phyloP scores from a whole-genome alignment of 2,113 vertebrate genomes.

The Heloderma charlesbogerti region DNA sequence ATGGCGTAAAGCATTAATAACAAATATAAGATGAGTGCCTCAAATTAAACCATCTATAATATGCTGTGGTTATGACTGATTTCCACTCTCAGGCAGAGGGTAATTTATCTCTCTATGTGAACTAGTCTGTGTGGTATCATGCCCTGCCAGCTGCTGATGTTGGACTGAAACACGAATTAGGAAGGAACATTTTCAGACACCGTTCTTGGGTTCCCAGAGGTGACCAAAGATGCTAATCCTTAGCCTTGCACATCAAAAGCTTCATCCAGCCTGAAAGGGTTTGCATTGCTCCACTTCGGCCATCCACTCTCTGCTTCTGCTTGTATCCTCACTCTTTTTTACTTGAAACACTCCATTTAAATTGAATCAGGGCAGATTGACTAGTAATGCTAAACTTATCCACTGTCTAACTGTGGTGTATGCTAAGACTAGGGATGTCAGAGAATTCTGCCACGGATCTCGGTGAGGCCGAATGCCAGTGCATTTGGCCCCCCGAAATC shows the following conservation, averaged over 20 bases:
- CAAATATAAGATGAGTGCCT: background rate
- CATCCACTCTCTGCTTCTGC: background rate
- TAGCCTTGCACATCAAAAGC: background rate
- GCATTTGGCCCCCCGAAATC: too few species aligned
- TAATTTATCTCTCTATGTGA: constrained; percentile 32
- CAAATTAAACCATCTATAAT: constrained; percentile 35
- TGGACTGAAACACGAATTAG: constrained; percentile 6
- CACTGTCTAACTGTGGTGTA: too few species aligned
- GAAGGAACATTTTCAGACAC: background rate
- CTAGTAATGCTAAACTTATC: background rate
- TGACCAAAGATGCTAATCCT: background rate
- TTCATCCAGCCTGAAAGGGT: background rate
- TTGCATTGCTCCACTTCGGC: background rate
- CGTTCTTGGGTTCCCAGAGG: background rate
- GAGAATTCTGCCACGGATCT: too few species aligned
- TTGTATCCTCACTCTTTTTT: background rate
- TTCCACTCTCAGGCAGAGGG: constrained; percentile 17
- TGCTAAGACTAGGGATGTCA: too few species aligned
- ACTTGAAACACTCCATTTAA: background rate
- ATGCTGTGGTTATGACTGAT: constrained; percentile 35
- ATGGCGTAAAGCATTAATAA: constrained; percentile 21
- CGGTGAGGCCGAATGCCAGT: too few species aligned
- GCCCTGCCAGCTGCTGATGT: background rate
- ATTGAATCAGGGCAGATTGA: background rate
- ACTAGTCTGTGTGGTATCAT: constrained; percentile 15